phyloP scores from a whole-genome alignment of 2,888 invertebrate genomes.

The Pristionchus exspectatus region DNA sequence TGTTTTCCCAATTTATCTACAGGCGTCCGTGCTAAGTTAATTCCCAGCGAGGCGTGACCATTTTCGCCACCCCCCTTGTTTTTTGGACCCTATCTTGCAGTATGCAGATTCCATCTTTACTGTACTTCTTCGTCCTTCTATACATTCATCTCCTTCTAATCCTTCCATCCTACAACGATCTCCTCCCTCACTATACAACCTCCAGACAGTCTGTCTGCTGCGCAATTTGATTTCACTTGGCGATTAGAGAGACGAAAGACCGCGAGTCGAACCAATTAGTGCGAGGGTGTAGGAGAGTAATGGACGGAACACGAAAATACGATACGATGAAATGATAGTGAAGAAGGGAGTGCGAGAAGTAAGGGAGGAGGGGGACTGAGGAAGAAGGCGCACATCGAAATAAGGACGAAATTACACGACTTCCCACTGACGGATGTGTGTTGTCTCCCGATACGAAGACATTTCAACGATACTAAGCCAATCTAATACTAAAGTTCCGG shows the following conservation, averaged over 20 bases:
- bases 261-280: conserved; percentile 18
- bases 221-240: background rate
- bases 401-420: conserved; percentile 4
- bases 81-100: background rate
- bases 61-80: background rate
- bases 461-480: conserved; percentile 17
- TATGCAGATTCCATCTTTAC: background rate
- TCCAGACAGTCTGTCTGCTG: background rate
- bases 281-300: conserved; percentile 19
- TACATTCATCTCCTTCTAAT: background rate
- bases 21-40: conserved; percentile 13
- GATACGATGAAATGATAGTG: background rate
- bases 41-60: background rate
- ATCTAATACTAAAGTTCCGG: conserved; percentile 37
- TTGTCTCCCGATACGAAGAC: background rate
- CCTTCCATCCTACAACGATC: background rate
- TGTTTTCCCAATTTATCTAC: background rate
- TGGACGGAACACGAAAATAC: conserved; percentile 8
- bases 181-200: conserved; percentile 15
- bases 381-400: background rate
- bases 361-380: background rate
- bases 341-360: background rate
- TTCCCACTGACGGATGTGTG: background rate
- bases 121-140: background rate
- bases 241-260: conserved; percentile 10